Evolutionary conservation across 2,888 invertebrate genomes (phyloP), one percentile per base, ranked within the genome.

Genomic region (Caenorhabditis wallacei): DNA sequence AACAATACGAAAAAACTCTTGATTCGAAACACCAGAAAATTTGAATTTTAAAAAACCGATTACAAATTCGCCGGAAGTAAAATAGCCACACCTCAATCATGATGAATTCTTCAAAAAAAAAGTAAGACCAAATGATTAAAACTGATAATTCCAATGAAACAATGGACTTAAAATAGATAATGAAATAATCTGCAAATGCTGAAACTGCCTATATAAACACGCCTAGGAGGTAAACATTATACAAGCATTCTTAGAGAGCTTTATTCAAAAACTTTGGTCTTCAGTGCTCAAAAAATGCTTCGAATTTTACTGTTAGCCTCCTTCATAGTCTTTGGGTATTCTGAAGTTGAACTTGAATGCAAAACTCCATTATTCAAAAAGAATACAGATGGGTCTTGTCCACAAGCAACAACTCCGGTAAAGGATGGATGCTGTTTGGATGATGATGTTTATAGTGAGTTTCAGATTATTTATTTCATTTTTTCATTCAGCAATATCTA

Each of bases 391-490:
- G 48, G 48, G 13, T 16, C 10, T 13, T 64, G 64, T 35, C 64
- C 48, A 10, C 20, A 26, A 20, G 3, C 1, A 1, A 13, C 13
- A 7, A 63, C 64, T 10, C 16, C n/a, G 7, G 30, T 51, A 0
- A 10, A n/a, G 1, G 51, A 51, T 51, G 64, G 64, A 0, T 64
- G 64, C 13, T 64, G 64, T 20, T n/a, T 10, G 11, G 64, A 64
- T 64, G n/a, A 1, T 11, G 48, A 64, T 35, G 35, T 35, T 3
- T 64, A 35, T 22, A 64, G 64, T 64, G 35, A 30, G 24, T 30
- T 48, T 40, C 22, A 1, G 0, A 4, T 18, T 26, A 40, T 40
- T 13, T 13, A 40, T n/a, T n/a, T n/a, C n/a, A n/a, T n/a, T n/a
- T n/a, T n/a, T n/a, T n/a, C n/a, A n/a, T n/a, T n/a, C 30, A 30